Conservation (phyloP, 2,888 invertebrate genomes). For the Caenorhabditis becei region DNA sequence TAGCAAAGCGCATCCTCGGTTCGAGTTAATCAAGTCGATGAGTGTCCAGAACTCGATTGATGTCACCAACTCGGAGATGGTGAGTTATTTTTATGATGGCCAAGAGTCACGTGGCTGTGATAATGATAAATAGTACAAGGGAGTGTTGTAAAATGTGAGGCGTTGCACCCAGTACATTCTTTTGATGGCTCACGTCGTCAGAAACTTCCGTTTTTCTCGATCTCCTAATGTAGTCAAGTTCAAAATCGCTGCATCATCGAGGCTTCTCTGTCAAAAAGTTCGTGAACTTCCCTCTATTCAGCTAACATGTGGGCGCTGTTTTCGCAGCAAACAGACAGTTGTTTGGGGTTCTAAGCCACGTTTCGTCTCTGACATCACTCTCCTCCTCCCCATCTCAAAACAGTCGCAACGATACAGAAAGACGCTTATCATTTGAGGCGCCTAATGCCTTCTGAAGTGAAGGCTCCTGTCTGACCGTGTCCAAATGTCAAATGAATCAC, state of each 20-base stretch:
- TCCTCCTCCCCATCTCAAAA: background rate
- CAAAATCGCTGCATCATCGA: no score
- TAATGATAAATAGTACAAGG: no score
- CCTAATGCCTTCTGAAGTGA: no score
- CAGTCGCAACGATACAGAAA: background rate
- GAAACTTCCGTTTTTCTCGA: no score
- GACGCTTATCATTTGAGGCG: no score
- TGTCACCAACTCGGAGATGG: constrained; percentile 50
- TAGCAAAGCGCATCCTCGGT: constrained; percentile 38
- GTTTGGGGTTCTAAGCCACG: background rate
- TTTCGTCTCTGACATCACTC: background rate
- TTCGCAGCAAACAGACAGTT: background rate
- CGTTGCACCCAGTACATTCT: no score
- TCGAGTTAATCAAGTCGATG: constrained; percentile 58
- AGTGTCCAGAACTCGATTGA: constrained; percentile 60
- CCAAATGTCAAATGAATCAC: no score
- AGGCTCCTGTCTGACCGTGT: no score
- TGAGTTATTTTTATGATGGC: constrained; percentile 20
- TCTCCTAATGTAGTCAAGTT: no score
- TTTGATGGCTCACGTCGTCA: no score
- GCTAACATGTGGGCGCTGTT: background rate
- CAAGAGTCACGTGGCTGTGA: no score
- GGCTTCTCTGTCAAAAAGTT: background rate
- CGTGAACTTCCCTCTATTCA: background rate
- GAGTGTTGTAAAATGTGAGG: no score